Evolutionary conservation across 2,888 invertebrate species (phyloP), one percentile per base, ranked within the genome.

Genomic region (Schizotus pectinicornis): DNA sequence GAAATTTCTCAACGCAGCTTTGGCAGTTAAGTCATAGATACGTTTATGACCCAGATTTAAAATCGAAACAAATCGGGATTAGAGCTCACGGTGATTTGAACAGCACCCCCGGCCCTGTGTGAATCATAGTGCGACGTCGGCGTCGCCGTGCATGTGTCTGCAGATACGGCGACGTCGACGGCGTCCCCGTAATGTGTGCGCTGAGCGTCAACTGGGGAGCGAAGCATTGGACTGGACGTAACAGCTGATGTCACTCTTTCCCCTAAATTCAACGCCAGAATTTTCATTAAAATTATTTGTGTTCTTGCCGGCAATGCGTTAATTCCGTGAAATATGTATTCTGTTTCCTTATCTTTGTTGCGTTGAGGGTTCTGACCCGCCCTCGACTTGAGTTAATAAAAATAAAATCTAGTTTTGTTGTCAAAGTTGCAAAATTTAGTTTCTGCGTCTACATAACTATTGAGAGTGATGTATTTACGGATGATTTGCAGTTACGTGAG

Each of bases 241-340:
- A 80, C 80, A 80, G 80, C 80, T 80, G 80, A 80, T 80, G 80
- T 80, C 80, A 80, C 78, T 79, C 79, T 76, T 72, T 74, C 74
- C 75, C 75, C 76, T 68, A 71, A 73, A 74, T 70, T 67, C 71
- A 65, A 63, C 69, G 72, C 70, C 76, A 72, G 77, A 78, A 74
- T 79, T 79, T 79, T 79, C 79, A 79, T 79, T 78, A 79, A 79
- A 79, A 79, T 79, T 78, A 79, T 79, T 78, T 77, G 74, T 72
- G 73, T 73, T 63, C 67, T 69, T 68, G 66, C 69, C 68, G 68
- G 69, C 70, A 71, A 73, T 69, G 74, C 68, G 77, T 78, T 79
- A 78, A 79, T 78, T 79, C 78, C 76, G 70, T 78, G 77, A 79
- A 79, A 79, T 79, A 79, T 79, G 77, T 78, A 77, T 78, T 76